Evolutionary conservation across 2,113 vertebrate genomes (phyloP).

Genomic region (Asarcornis scutulata): DNA sequence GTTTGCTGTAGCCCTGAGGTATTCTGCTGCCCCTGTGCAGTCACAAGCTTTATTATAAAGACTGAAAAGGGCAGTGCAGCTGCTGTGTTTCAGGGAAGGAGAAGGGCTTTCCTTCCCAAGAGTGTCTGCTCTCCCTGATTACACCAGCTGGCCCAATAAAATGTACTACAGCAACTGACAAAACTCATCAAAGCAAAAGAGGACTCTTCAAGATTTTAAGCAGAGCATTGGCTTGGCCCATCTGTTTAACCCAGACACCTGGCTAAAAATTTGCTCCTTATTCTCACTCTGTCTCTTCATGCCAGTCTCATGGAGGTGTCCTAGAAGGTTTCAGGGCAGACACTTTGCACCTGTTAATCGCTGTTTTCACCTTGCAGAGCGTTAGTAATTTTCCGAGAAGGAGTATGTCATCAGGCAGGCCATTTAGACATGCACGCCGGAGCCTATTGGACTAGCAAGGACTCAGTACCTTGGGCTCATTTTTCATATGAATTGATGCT

Average conservation of each 20-base stretch:
- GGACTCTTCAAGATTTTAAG: not conserved
- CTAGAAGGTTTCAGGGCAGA: not conserved
- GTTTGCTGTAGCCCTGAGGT: not conserved
- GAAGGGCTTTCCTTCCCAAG: not conserved
- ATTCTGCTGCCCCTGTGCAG: not conserved
- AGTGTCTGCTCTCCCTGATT: not conserved
- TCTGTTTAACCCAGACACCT: not conserved
- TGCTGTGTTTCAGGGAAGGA: not conserved
- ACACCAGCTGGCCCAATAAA: conserved; percentile 28
- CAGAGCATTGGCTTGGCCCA: not conserved
- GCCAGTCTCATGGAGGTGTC: not conserved
- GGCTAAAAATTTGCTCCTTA: not conserved
- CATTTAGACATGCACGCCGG: not conserved
- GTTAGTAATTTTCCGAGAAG: conserved; percentile 16
- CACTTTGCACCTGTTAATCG: not conserved
- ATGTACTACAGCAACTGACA: not conserved
- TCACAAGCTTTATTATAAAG: not conserved
- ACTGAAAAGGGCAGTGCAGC: not conserved
- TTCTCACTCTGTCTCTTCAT: not conserved
- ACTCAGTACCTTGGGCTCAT: not conserved
- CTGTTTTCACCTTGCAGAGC: conserved; percentile 28
- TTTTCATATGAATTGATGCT: conserved; percentile 31
- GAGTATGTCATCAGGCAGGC: not conserved
- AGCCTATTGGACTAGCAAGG: not conserved
- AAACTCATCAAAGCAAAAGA: not conserved